A percentile compares a stretch with the other conserved stretches of the same genome.
Conservation (phyloP, 2,797 vertebrate species). For the Odontamblyopus lacepedii region DNA sequence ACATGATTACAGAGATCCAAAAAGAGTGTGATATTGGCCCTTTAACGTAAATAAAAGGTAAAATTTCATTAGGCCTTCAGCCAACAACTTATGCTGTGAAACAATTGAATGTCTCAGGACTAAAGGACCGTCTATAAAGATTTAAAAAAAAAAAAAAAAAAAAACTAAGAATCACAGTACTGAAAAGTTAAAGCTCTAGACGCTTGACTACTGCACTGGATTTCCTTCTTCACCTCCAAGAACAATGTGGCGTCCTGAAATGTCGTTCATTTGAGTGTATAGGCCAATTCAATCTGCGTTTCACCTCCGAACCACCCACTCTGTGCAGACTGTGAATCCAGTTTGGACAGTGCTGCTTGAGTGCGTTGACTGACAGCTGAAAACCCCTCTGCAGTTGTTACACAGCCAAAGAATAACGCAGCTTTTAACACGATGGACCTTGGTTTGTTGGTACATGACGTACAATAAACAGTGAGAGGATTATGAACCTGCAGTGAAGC, state of each 20-base stretch:
- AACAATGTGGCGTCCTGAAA: conserved; percentile 65
- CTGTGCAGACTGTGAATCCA: conserved; percentile 37
- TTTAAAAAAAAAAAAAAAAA: conserved; percentile 52
- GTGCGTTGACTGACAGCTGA: conserved; percentile 57
- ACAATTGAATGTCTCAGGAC: background rate
- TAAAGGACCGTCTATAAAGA: conserved; percentile 34
- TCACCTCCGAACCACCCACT: conserved; percentile 44
- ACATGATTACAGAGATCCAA: too few species aligned
- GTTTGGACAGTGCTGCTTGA: conserved; percentile 55
- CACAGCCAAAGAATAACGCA: conserved; percentile 11
- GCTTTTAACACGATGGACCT: conserved; percentile 18
- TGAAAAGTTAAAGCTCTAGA: conserved; percentile 24
- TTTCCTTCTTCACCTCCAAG: conserved; percentile 36
- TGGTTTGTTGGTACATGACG: conserved; percentile 39
- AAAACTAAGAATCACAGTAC: conserved; percentile 43
- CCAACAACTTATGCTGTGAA: background rate
- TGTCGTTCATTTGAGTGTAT: conserved; percentile 13
- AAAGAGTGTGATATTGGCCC: too few species aligned
- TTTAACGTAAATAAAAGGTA: too few species aligned
- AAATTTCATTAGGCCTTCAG: too few species aligned
- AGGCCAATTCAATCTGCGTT: conserved; percentile 38
- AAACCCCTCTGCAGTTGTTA: conserved; percentile 47
- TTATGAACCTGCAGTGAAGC: conserved; percentile 17
- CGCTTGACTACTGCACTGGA: conserved; percentile 45
- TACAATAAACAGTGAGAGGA: conserved; percentile 21